A percentile compares a stretch with the other conserved stretches of the same genome.
Evolutionary conservation across 2,888 invertebrate species (phyloP).

Genomic region (Rhogogaster chlorosoma): DNA sequence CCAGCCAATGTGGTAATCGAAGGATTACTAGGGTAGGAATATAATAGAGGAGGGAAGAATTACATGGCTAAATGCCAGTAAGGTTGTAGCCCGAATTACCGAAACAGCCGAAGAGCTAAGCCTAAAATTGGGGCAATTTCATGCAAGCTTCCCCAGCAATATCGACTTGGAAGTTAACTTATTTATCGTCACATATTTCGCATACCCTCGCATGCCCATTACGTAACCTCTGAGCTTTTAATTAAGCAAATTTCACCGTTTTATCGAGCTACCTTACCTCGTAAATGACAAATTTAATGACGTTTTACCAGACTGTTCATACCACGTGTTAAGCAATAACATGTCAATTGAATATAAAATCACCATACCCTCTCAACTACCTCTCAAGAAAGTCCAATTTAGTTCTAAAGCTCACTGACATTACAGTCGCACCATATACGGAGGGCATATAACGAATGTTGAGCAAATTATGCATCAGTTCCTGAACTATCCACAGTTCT

Average conservation of each 20-base stretch:
- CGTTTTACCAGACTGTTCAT: slow-evolving; percentile 1
- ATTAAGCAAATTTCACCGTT: slow-evolving; percentile 29
- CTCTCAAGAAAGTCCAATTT: not conserved
- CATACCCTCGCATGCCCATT: not conserved
- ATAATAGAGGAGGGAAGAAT: slow-evolving; percentile 30
- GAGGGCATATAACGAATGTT: not conserved
- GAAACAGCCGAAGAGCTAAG: not conserved
- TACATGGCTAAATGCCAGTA: slow-evolving; percentile 28
- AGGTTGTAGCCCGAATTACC: not conserved
- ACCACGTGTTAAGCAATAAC: slow-evolving; percentile 3
- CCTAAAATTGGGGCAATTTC: slow-evolving; percentile 20
- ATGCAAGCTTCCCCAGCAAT: not conserved
- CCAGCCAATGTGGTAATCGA: slow-evolving; percentile 28
- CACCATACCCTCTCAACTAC: not conserved
- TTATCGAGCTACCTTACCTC: slow-evolving; percentile 4
- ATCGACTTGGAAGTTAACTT: slow-evolving; percentile 15
- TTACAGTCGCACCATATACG: not conserved
- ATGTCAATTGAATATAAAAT: slow-evolving; percentile 11
- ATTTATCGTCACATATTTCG: slow-evolving; percentile 21
- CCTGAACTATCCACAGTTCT: not conserved
- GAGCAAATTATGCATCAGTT: not conserved
- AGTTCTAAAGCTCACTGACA: not conserved
- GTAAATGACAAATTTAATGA: slow-evolving; percentile 21
- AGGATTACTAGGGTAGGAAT: slow-evolving; percentile 13
- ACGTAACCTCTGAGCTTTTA: slow-evolving; percentile 25